A percentile compares a stretch with the other conserved stretches of the same genome.
phyloP scores from a whole-genome alignment of 2,113 vertebrate species.

The Cacatua alba region DNA sequence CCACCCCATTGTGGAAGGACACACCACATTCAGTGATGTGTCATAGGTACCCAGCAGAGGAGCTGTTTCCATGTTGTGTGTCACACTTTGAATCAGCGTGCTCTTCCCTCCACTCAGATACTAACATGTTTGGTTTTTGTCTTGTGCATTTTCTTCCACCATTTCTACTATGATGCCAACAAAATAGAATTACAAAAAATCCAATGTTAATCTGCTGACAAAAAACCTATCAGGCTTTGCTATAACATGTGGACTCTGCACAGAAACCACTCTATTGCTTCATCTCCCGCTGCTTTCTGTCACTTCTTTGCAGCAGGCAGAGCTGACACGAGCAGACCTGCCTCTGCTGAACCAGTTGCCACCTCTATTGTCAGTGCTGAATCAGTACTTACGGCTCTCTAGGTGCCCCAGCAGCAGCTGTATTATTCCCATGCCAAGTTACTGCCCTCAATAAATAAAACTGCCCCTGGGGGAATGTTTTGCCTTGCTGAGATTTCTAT shows the following conservation, averaged over 20 bases:
- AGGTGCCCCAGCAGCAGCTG: background rate
- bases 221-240: background rate
- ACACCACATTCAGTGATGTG: background rate
- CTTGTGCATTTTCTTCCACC: background rate
- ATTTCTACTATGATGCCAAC: background rate
- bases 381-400: background rate
- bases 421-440: background rate
- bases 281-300: background rate
- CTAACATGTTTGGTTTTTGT: background rate
- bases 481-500: background rate
- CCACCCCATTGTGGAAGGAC: background rate
- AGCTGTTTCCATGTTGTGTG: background rate
- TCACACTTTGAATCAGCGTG: background rate
- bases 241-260: background rate
- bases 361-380: background rate
- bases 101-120: background rate
- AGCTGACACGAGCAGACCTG: background rate
- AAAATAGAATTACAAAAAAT: background rate
- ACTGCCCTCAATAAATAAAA: background rate
- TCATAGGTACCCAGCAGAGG: fast-evolving
- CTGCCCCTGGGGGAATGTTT: background rate
- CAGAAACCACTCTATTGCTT: background rate
- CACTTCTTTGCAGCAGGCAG: background rate
- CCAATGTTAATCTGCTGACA: background rate
- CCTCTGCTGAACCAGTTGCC: background rate